Conservation (phyloP, 1,140 invertebrate genomes). For the Anoplolepis gracilipes region DNA sequence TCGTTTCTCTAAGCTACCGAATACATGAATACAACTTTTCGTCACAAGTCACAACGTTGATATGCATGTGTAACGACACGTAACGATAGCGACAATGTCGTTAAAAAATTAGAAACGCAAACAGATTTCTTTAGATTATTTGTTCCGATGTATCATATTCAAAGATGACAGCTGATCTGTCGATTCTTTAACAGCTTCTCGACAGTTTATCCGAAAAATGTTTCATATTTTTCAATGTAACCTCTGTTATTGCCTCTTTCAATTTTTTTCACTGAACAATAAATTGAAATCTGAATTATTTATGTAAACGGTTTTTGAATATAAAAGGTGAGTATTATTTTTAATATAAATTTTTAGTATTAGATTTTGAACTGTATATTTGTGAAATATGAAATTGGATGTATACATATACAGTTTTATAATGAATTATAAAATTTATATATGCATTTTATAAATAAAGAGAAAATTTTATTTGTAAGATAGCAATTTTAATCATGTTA, state of each 20-base stretch:
- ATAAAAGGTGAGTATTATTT: constrained; percentile 15
- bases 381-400: not conserved
- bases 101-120: too few species aligned
- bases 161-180: constrained; percentile 8
- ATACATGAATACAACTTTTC: too few species aligned
- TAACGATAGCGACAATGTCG: too few species aligned
- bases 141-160: not conserved
- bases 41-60: too few species aligned
- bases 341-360: constrained; percentile 7
- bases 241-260: not conserved
- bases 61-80: too few species aligned
- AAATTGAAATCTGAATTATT: constrained; percentile 35
- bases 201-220: constrained; percentile 21
- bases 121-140: not conserved
- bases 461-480: too few species aligned
- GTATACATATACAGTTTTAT: not conserved
- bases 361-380: not conserved
- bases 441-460: not conserved
- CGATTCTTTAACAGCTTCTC: not conserved
- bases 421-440: not conserved
- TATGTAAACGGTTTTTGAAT: constrained; percentile 15
- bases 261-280: not conserved
- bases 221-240: constrained; percentile 6
- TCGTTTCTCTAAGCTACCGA: too few species aligned
- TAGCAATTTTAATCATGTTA: not conserved